Base-by-base conservation (phyloP, 2,797 vertebrate genomes). In the Pipistrellus kuhlii region DNA sequence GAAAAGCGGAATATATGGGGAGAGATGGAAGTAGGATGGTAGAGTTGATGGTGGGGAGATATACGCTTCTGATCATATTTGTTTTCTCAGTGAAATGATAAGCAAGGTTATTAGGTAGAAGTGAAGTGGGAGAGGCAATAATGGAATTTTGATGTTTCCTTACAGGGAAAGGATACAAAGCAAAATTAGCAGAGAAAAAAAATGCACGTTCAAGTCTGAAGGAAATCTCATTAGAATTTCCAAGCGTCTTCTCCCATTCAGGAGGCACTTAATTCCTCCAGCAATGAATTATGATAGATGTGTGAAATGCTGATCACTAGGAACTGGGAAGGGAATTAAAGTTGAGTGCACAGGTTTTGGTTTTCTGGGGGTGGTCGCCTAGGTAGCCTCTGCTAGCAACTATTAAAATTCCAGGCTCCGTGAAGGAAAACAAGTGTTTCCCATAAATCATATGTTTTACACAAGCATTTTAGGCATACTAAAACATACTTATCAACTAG, bases 171-270 rank as follows among this genome's bases (percentile, higher is more conserved):
- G 72, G 32, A 55, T 92, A 48, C 51, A 76, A 64, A 78, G 30
- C 64, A 88, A 72, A 84, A 44, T 88, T 30, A 41, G n/a, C 62
- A 75, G 71, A 32, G 8, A 77, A 88, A 93, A 93, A 85, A 62
- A 55, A 32, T 41, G 3, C 25, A 59, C 10, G 23, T 12, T 7
- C 48, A 76, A 69, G 51, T 91, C 27, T 13, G 20, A 68, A 94
- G 32, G n/a, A 93, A 55, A 68, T 88, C 7, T 7, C 4, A 35
- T 38, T 27, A 27, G 53, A 44, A 8, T 35, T 93, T 93, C 35
- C 12, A 48, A 57, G 27, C 51, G n/a, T 41, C 27, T 41, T 91
- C 27, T 82, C 32, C 13, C 41, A 91, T 41, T 41, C 35, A n/a
- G 68, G 55, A 81, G 64, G 17, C 59, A 38, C 48, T 75, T 64